phyloP scores from a whole-genome alignment of 2,888 invertebrate genomes.

The Synanthedon tipuliformis region DNA sequence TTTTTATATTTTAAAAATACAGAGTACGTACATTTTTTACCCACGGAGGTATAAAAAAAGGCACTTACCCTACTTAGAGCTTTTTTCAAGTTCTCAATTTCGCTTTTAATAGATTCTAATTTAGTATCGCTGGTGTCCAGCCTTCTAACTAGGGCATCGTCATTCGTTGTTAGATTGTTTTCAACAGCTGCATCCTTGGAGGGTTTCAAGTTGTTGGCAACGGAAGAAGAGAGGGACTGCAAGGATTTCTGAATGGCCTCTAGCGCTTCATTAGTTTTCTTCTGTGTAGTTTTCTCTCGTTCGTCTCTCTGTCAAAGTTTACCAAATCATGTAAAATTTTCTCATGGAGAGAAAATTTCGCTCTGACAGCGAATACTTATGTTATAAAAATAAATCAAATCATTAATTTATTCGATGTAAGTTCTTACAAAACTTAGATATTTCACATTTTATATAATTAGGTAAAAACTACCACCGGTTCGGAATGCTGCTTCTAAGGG shows the following conservation, averaged over 20 bases:
- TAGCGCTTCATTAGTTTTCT: conserved; percentile 72
- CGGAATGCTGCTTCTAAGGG: no score
- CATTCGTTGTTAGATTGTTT: conserved; percentile 34
- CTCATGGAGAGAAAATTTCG: no score
- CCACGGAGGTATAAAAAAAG: no score
- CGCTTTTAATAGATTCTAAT: conserved; percentile 42
- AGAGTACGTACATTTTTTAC: no score
- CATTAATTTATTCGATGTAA: no score
- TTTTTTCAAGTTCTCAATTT: conserved; percentile 41
- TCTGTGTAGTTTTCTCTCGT: conserved; percentile 72
- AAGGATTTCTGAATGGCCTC: conserved; percentile 47
- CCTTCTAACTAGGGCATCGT: conserved; percentile 29
- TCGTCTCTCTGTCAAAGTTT: conserved; percentile 69
- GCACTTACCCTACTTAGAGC: conserved; percentile 40
- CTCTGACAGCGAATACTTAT: no score
- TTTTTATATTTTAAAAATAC: no score
- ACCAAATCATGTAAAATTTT: no score
- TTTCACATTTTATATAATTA: no score
- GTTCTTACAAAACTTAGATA: no score
- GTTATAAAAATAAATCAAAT: no score
- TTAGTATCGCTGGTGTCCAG: conserved; percentile 49
- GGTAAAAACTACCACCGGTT: no score
- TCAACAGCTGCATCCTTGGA: conserved; percentile 21
- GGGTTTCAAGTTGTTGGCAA: conserved; percentile 20
- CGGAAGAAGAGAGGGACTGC: conserved; percentile 26